Conservation (phyloP, 2,888 invertebrate species). For the Andrena flavipes region DNA sequence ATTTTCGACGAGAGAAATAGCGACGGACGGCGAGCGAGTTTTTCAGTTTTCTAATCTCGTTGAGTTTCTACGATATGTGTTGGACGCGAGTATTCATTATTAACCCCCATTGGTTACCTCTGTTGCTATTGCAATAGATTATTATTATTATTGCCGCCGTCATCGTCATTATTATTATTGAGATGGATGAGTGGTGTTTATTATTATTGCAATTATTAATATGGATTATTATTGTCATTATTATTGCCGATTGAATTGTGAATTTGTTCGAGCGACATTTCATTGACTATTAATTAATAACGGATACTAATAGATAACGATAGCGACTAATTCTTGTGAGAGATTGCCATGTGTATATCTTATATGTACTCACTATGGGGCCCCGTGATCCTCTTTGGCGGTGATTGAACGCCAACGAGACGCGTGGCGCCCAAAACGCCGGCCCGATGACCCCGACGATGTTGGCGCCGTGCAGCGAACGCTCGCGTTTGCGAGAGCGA, state of each 20-base stretch:
- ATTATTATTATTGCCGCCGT: constrained; percentile 64
- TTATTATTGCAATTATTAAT: constrained; percentile 57
- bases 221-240: constrained; percentile 53
- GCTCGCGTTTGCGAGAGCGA: constrained; percentile 38
- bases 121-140: constrained; percentile 60
- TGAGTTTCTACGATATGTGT: constrained; percentile 81
- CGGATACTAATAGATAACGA: constrained; percentile 83
- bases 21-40: constrained; percentile 64
- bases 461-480: constrained; percentile 70
- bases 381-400: constrained; percentile 74
- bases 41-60: constrained; percentile 79
- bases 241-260: constrained; percentile 72
- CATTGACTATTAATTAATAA: constrained; percentile 83
- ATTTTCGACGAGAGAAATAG: constrained; percentile 49
- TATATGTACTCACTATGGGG: constrained; percentile 84
- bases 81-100: constrained; percentile 78
- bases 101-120: constrained; percentile 68
- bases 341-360: constrained; percentile 84
- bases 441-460: constrained; percentile 78
- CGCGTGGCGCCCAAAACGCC: constrained; percentile 82
- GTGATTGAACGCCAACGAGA: constrained; percentile 63
- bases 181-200: constrained; percentile 27
- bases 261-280: constrained; percentile 77
- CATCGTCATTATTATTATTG: constrained; percentile 57
- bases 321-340: constrained; percentile 84